phyloP scores from a whole-genome alignment of 2,888 invertebrate species.

The Patella caerulea region DNA sequence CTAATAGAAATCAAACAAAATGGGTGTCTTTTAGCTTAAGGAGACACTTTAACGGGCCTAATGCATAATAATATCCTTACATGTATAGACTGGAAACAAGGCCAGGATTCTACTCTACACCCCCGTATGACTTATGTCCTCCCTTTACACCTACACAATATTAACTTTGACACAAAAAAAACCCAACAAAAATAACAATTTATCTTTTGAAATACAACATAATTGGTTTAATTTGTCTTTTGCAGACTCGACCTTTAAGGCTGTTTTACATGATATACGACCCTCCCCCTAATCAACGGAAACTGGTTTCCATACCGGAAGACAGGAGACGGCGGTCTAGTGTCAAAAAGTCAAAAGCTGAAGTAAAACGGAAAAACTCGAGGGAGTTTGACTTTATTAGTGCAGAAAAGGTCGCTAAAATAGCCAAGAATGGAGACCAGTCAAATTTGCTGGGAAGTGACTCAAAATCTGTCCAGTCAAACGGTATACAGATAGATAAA shows the following conservation, averaged over 20 bases:
- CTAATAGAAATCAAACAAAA: no score
- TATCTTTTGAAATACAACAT: background rate
- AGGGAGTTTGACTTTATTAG: background rate
- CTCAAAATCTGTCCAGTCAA: background rate
- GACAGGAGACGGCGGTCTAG: constrained; percentile 16
- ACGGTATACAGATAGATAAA: background rate
- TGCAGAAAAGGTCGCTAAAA: background rate
- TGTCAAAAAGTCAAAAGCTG: constrained; percentile 25
- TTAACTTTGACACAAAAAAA: background rate
- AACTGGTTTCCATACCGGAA: constrained; percentile 24
- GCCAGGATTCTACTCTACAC: no score
- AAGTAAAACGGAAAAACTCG: constrained; percentile 4
- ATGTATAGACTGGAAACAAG: no score
- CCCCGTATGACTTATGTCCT: no score
- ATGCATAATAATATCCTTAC: no score
- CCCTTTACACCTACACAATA: no score
- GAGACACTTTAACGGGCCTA: no score
- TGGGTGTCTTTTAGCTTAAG: no score
- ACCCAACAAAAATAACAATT: background rate
- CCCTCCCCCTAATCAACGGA: constrained; percentile 43
- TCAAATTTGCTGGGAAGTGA: background rate
- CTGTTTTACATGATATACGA: constrained; percentile 74
- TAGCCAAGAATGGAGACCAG: background rate
- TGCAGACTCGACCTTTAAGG: constrained; percentile 78
- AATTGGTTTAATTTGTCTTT: constrained; percentile 42